Percentiles rank a stretch among this genome's conserved stretches.
Conservation (phyloP, 2,888 invertebrate genomes). For the Acanthosepion pharaonis region DNA sequence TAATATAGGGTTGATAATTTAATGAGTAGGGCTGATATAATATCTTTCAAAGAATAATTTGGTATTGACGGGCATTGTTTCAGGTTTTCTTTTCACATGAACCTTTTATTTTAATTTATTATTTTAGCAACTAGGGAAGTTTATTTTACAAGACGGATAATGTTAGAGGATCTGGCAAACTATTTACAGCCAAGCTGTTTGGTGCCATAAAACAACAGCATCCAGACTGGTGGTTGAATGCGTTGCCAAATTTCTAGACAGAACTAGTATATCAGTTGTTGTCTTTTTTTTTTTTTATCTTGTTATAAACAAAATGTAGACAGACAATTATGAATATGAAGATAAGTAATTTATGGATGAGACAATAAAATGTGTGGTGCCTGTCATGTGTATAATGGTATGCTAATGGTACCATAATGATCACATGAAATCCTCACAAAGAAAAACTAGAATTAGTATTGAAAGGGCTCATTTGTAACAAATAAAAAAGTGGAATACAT, state of each 20-base stretch:
- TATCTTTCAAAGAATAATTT: background rate
- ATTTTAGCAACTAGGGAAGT: background rate
- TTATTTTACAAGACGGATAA: background rate
- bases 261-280: background rate
- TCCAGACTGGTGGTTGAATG: background rate
- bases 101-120: background rate
- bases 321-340: background rate
- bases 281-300: background rate
- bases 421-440: background rate
- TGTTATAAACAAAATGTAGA: background rate
- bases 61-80: background rate
- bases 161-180: background rate
- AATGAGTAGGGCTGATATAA: background rate
- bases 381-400: background rate
- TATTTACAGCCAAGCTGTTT: background rate
- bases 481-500: no score
- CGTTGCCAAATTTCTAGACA: background rate
- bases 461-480: background rate
- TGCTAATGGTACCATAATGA: background rate
- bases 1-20: background rate
- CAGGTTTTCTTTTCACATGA: background rate
- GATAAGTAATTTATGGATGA: background rate
- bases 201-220: background rate
- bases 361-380: background rate
- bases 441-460: background rate